Conservation (phyloP, 1,140 invertebrate genomes). For the Saxidomus purpurata region DNA sequence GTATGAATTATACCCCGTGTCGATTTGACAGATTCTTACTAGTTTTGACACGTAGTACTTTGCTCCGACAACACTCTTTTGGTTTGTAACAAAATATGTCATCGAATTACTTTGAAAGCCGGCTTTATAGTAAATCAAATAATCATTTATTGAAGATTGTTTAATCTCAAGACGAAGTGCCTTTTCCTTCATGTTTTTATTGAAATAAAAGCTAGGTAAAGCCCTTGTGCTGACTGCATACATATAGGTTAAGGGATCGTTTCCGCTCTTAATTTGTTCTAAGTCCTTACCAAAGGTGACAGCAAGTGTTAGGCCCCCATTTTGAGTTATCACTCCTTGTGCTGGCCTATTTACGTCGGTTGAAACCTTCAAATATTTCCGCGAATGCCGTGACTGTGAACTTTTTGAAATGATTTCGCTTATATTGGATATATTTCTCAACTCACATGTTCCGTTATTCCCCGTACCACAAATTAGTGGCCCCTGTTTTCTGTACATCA, state of each 20-base stretch:
- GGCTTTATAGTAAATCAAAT: slow-evolving; percentile 18
- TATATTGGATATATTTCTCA: not conserved
- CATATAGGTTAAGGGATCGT: not conserved
- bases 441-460: slow-evolving; percentile 16
- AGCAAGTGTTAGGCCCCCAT: not conserved
- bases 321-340: not conserved
- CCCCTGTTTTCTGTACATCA: not conserved
- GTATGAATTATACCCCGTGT: slow-evolving; percentile 1
- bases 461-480: not conserved
- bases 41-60: not conserved
- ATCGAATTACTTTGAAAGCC: not conserved
- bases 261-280: not conserved
- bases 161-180: not conserved
- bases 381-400: not conserved
- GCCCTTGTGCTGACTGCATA: slow-evolving; percentile 24
- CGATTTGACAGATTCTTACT: slow-evolving; percentile 27
- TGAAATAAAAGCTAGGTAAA: not conserved
- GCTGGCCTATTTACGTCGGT: not conserved
- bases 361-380: not conserved
- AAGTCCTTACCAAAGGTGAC: slow-evolving; percentile 9
- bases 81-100: slow-evolving; percentile 42
- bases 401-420: not conserved
- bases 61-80: slow-evolving; percentile 9
- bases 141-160: not conserved
- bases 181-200: not conserved